Evolutionary conservation across 2,113 vertebrate genomes (phyloP), one percentile per base, ranked within the genome.

Genomic region (Verasper variegatus): DNA sequence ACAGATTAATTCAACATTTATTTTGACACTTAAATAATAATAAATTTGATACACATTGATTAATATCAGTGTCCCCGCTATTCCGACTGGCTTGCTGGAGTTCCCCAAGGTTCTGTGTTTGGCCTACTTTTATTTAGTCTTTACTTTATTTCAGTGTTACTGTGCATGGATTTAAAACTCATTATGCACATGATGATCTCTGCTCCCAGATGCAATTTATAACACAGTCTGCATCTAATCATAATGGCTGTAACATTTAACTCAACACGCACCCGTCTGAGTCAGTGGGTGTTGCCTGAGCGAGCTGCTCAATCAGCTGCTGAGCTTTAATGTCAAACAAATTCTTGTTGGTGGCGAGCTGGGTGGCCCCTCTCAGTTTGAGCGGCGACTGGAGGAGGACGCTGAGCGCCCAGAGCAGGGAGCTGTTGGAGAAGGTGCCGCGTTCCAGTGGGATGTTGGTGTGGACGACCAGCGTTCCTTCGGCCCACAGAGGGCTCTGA

Each of bases 321-420:
- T 89, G 80, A 12, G 82, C 15, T 23, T 91, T 81, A 20, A 93
- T 77, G 9, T 86, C 72, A 0, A 88, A 86, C 58, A 95, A 27
- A 23, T 93, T 89, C 51, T 20, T 72, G 83, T 23, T 81, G 27
- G 70, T 9, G 23, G 83, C 68, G 1, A 94, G 82, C 0, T 92
- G 86, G 11, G 76, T 71, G 1, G 87, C 86, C 18, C 83, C 95
- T 37, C 91, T 89, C 31, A 97, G 92, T 37, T 89, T 95, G 21
- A 97, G 86, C 0, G 94, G 89, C 1, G 94, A 93, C 74, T 92
- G 94, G 17, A 97, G 92, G 42, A 95, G 82, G 31, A 94, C 78
- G 62, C 95, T 95, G 77, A 97, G 90, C 0, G 81, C 89, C 89
- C 94, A 96, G 15, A 97, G 90, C 57, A 95, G 80, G 27, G 91